A percentile compares a stretch with the other conserved stretches of the same genome.
Conservation (phyloP, 2,797 vertebrate genomes). For the Macrochelys suwanniensis region DNA sequence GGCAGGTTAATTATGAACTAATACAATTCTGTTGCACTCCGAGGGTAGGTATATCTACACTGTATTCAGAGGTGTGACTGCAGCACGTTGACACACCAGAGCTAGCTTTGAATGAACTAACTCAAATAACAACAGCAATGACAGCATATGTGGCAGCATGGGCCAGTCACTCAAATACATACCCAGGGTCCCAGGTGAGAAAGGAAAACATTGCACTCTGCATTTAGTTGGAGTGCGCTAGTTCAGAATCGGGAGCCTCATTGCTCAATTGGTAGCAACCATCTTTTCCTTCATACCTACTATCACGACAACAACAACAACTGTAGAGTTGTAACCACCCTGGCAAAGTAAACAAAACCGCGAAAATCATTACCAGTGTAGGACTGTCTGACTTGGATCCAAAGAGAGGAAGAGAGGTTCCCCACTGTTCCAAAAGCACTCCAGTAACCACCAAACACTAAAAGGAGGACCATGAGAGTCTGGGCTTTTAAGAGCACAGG, state of each 20-base stretch:
- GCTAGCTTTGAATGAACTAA: too few relatives aligned
- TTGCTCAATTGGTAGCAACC: neutral
- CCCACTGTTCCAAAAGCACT: neutral
- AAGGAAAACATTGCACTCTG: neutral
- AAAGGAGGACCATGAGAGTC: neutral
- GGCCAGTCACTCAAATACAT: too few relatives aligned
- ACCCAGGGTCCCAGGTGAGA: neutral
- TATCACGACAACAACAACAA: too few relatives aligned
- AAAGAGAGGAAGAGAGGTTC: neutral
- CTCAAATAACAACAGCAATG: too few relatives aligned
- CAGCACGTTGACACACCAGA: too few relatives aligned
- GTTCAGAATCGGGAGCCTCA: neutral
- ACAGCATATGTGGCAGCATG: too few relatives aligned
- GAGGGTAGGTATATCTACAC: too few relatives aligned
- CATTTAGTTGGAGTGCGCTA: accelerated
- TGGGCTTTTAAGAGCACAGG: neutral
- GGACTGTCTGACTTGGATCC: neutral
- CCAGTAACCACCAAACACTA: neutral
- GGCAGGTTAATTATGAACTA: neutral
- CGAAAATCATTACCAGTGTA: neutral
- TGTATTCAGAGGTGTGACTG: too few relatives aligned
- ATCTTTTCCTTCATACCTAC: neutral
- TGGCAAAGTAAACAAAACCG: neutral
- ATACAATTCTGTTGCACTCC: too few relatives aligned
- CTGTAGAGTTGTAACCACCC: too few relatives aligned